Percentiles rank a stretch among this genome's conserved stretches.
These are phyloP conservation scores for Neodiprion fabricii DNA, from an alignment of 1,140 invertebrate genomes.

Conservation along the genomic window DNA sequence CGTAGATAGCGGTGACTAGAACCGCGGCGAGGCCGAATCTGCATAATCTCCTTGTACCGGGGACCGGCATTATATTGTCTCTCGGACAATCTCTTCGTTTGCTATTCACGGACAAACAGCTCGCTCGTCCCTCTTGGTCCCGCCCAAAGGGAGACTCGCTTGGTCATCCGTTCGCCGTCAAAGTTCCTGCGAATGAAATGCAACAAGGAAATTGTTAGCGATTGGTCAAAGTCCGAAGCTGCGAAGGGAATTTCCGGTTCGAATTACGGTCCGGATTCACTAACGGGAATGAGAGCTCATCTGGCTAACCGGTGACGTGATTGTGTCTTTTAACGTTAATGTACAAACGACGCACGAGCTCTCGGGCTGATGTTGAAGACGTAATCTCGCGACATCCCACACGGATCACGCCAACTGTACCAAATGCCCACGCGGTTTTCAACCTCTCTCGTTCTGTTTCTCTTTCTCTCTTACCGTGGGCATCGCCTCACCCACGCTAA, in stretches of 20 bases:
- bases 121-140: background rate
- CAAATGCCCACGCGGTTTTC: slow-evolving; percentile 13
- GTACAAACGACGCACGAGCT: too few relatives aligned
- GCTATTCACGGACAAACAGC: slow-evolving; percentile 1
- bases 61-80: slow-evolving; percentile 49
- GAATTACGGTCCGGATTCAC: background rate
- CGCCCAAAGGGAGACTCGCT: background rate
- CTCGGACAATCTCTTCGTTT: slow-evolving; percentile 27
- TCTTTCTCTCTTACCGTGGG: background rate
- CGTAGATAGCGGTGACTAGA: slow-evolving; percentile 51
- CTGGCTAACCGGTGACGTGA: background rate
- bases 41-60: slow-evolving; percentile 51
- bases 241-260: background rate
- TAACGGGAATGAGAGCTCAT: background rate
- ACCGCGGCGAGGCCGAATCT: slow-evolving; percentile 53
- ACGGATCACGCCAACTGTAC: slow-evolving; percentile 10
- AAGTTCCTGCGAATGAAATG: background rate
- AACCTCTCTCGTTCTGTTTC: background rate
- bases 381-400: background rate
- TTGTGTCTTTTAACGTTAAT: too few relatives aligned
- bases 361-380: too few relatives aligned
- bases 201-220: background rate
- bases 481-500: background rate
- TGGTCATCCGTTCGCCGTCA: background rate
- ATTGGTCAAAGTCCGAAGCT: background rate